These are phyloP conservation scores for Harpalus rubripes DNA, from an alignment of 2,888 invertebrate species.

Conservation along the genomic window DNA sequence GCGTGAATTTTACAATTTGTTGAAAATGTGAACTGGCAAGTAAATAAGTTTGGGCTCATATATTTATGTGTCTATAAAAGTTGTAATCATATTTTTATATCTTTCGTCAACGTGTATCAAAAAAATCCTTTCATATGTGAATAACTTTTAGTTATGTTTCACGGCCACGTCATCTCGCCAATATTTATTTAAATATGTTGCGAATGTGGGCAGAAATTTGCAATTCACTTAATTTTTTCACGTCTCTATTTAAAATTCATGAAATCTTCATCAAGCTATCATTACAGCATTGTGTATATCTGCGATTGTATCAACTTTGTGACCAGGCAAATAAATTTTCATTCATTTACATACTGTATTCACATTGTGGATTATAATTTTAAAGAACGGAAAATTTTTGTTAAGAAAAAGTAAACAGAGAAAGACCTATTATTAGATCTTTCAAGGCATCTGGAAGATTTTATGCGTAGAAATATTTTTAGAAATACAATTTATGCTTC, in stretches of 20 bases:
- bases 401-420: background rate
- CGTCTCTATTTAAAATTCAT: conserved; percentile 34
- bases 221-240: conserved; percentile 25
- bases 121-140: background rate
- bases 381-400: background rate
- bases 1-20: too few relatives aligned
- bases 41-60: too few relatives aligned
- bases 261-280: conserved; percentile 46
- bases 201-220: conserved; percentile 23
- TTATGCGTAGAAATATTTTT: background rate
- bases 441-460: background rate
- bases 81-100: background rate
- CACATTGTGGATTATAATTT: background rate
- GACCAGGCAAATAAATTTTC: conserved; percentile 26
- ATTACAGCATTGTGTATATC: conserved; percentile 42
- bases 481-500: too few relatives aligned
- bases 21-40: too few relatives aligned
- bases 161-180: background rate
- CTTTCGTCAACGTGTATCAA: background rate
- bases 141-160: background rate
- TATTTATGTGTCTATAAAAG: background rate
- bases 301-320: conserved; percentile 33
- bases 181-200: conserved; percentile 22
- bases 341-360: conserved; percentile 13
- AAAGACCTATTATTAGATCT: background rate